Percentiles rank a stretch among this genome's conserved stretches.
Evolutionary conservation across 2,113 vertebrate genomes (phyloP).

Genomic region (Sebastes schlegelii): DNA sequence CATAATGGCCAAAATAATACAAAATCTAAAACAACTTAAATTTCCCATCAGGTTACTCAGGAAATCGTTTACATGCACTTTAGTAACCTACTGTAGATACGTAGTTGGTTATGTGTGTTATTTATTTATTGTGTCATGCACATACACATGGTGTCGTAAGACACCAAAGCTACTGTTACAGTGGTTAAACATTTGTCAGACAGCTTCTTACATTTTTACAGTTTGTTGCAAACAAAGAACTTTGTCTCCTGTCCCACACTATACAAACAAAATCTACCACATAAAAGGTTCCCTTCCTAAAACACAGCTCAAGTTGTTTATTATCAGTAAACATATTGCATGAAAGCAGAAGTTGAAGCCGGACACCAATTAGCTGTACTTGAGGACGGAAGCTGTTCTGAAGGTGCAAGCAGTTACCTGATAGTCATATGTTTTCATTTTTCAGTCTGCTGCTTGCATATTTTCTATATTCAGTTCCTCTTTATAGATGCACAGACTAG

Average conservation of each 20-base stretch:
- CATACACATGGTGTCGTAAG: background rate
- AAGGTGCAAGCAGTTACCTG: background rate
- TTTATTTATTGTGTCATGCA: background rate
- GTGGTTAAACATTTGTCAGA: background rate
- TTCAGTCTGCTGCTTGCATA: background rate
- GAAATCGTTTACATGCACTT: background rate
- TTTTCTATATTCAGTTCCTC: constrained; percentile 17
- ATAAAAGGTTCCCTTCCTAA: background rate
- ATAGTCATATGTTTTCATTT: background rate
- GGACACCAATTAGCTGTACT: background rate
- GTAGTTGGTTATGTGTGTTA: background rate
- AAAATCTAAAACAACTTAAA: background rate
- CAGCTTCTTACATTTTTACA: background rate
- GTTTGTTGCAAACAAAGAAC: background rate
- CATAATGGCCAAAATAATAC: background rate
- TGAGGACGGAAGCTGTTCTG: background rate
- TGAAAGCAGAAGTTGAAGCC: background rate
- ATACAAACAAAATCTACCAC: no score
- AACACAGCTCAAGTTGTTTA: background rate
- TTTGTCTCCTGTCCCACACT: background rate
- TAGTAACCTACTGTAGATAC: background rate
- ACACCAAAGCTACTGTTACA: background rate
- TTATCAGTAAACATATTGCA: background rate
- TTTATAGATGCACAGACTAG: background rate
- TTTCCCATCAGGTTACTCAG: background rate